These are phyloP conservation scores for Ophthalmolycus amberensis DNA, from an alignment of 2,113 vertebrate genomes.

Conservation along the genomic window DNA sequence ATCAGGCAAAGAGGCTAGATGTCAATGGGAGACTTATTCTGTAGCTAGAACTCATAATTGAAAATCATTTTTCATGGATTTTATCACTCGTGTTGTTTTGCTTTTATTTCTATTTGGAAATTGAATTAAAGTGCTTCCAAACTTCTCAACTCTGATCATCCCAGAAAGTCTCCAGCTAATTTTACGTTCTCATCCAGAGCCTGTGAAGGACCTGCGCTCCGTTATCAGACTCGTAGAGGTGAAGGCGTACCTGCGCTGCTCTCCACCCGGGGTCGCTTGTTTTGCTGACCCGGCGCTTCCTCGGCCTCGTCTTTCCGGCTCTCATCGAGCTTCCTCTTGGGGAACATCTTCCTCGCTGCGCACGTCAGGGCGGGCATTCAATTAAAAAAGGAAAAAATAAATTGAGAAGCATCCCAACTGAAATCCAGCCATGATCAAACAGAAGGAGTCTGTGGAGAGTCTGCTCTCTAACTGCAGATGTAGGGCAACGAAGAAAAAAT, in stretches of 20 bases:
- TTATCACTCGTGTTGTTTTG: neutral
- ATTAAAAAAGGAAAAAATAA: slow-evolving; percentile 9
- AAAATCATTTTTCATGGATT: neutral
- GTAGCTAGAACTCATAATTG: too few species aligned
- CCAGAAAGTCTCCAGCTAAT: neutral
- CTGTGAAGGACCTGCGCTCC: neutral
- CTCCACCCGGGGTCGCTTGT: slow-evolving; percentile 72
- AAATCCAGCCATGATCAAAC: slow-evolving; percentile 56
- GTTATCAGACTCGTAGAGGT: slow-evolving; percentile 25
- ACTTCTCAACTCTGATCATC: neutral
- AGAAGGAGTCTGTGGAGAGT: slow-evolving; percentile 25
- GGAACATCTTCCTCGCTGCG: slow-evolving; percentile 90
- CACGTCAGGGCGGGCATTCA: slow-evolving; percentile 15
- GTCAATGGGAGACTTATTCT: neutral
- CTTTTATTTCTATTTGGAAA: neutral
- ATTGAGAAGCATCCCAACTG: slow-evolving; percentile 31
- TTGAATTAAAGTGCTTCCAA: neutral
- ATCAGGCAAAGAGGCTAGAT: slow-evolving; percentile 7
- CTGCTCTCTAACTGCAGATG: slow-evolving; percentile 44
- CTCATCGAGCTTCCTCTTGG: slow-evolving; percentile 85
- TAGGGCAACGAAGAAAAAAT: slow-evolving; percentile 29
- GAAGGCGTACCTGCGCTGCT: slow-evolving; percentile 42
- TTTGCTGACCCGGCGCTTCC: slow-evolving; percentile 58
- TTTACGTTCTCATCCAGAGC: neutral
- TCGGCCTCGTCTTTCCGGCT: slow-evolving; percentile 55